phyloP scores from a whole-genome alignment of 1,140 invertebrate species.

The Lordiphosa stackelbergi region DNA sequence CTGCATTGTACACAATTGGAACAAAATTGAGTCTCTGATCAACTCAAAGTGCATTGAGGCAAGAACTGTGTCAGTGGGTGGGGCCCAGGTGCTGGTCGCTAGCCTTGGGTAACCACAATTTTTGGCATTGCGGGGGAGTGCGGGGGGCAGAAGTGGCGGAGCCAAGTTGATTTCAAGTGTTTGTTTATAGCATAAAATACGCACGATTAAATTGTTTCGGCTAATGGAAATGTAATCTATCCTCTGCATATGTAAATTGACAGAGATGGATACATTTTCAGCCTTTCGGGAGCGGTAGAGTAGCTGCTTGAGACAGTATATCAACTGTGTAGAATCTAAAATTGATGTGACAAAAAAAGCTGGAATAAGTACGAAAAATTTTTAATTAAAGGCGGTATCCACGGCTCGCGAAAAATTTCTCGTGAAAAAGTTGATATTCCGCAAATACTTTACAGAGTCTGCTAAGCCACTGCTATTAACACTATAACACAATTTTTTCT shows the following conservation, averaged over 20 bases:
- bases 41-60: constrained; percentile 5
- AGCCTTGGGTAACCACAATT: constrained; percentile 11
- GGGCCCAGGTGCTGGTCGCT: background rate
- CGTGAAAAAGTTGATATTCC: no score
- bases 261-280: constrained; percentile 8
- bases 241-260: constrained; percentile 21
- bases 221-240: constrained; percentile 35
- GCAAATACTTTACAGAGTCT: no score
- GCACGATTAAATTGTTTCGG: constrained; percentile 38
- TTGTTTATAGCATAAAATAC: constrained; percentile 28
- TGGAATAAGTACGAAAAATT: no score
- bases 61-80: constrained; percentile 12
- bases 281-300: background rate
- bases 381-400: no score
- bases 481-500: no score
- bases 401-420: no score
- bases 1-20: background rate
- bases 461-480: no score
- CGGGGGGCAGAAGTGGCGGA: no score
- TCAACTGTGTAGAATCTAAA: background rate
- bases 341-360: no score
- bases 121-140: background rate
- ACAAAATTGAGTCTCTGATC: constrained; percentile 13
- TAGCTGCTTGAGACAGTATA: background rate
- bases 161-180: constrained; percentile 10